These are phyloP conservation scores for Bombus soroeensis DNA, from an alignment of 1,140 invertebrate species.

Conservation along the genomic window DNA sequence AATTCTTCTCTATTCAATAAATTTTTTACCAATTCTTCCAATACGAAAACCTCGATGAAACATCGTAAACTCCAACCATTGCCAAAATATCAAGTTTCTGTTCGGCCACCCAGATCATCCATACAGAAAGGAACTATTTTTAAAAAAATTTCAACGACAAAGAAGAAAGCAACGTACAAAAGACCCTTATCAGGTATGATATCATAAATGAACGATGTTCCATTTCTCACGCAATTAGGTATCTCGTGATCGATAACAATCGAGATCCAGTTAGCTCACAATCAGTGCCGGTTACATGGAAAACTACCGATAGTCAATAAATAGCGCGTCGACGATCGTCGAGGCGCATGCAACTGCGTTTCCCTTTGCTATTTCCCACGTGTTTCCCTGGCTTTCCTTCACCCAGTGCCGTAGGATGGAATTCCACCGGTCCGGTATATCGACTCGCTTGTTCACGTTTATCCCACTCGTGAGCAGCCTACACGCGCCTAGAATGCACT, in stretches of 20 bases:
- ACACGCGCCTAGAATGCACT: conserved; percentile 63
- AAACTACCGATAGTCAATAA: conserved; percentile 43
- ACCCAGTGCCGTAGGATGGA: conserved; percentile 50
- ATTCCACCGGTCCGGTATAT: conserved; percentile 41
- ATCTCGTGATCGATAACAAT: not conserved
- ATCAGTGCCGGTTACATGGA: conserved; percentile 35
- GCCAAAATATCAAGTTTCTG: not conserved
- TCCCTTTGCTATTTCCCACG: conserved; percentile 46
- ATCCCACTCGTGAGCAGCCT: conserved; percentile 66
- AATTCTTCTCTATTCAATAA: too few relatives aligned
- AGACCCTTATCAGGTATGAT: not conserved
- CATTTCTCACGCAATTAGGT: conserved; percentile 39
- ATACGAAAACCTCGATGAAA: too few relatives aligned
- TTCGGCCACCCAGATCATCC: too few relatives aligned
- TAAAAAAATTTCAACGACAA: not conserved
- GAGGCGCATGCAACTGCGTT: conserved; percentile 18
- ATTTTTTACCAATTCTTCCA: too few relatives aligned
- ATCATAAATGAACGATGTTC: not conserved
- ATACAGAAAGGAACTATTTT: not conserved
- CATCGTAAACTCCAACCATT: too few relatives aligned
- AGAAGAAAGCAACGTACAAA: too few relatives aligned
- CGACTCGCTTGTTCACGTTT: conserved; percentile 39
- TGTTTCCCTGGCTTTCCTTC: conserved; percentile 43
- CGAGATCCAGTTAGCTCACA: conserved; percentile 12
- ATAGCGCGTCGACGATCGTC: conserved; percentile 7